These are phyloP conservation scores for Anadara kagoshimensis DNA, from an alignment of 1,140 invertebrate species.

Conservation along the genomic window DNA sequence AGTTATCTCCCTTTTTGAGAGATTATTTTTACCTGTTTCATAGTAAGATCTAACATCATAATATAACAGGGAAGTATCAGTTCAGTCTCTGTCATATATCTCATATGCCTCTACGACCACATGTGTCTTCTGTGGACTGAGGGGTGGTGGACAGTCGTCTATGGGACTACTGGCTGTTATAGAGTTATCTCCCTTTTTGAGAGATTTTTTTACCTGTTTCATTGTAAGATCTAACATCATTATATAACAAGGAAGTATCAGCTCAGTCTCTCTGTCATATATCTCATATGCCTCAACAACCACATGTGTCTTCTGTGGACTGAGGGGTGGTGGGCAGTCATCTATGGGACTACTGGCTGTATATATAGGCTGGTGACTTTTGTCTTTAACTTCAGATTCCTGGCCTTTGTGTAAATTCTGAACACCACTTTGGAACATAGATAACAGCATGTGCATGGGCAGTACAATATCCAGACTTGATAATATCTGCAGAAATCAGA, in stretches of 20 bases:
- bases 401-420: constrained; percentile 46
- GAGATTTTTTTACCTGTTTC: constrained; percentile 84
- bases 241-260: constrained; percentile 90
- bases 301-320: constrained; percentile 59
- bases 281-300: constrained; percentile 57
- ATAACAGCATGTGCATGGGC: constrained; percentile 66
- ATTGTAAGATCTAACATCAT: constrained; percentile 96
- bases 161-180: constrained; percentile 46
- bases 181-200: background rate
- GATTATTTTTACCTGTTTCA: constrained; percentile 86
- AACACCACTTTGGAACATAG: constrained; percentile 68
- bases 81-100: constrained; percentile 72
- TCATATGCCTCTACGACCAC: constrained; percentile 53
- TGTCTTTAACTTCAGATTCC: constrained; percentile 30
- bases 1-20: background rate
- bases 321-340: constrained; percentile 63
- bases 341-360: constrained; percentile 47
- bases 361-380: constrained; percentile 45
- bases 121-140: constrained; percentile 64
- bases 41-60: constrained; percentile 94
- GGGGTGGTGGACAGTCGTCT: constrained; percentile 60
- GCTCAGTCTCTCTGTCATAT: constrained; percentile 71
- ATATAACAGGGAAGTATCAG: constrained; percentile 90
- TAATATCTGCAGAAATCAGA: constrained; percentile 61
- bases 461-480: constrained; percentile 71